Evolutionary conservation across 2,888 invertebrate genomes (phyloP), one percentile per base, ranked within the genome.

Genomic region (Pristionchus japonicus): DNA sequence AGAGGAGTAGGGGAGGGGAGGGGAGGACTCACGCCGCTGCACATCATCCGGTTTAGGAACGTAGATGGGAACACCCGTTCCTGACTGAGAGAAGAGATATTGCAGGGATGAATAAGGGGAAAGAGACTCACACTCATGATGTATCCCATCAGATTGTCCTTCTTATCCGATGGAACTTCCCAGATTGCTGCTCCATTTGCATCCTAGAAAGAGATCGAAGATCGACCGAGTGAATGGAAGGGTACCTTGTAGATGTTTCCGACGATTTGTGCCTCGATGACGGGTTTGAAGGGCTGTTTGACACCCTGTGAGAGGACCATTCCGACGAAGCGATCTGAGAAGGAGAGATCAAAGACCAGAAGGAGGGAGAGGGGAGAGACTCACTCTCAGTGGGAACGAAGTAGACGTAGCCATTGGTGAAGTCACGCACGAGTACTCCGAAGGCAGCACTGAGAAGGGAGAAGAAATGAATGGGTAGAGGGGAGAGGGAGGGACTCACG

Each of bases 311-410:
- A 31, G 70, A 70, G 70, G 13, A 70, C 70, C 34, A 37, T 31
- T 0, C 70, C 70, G 20, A 70, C 70, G 70, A 70, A 70, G 13
- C 70, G 70, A 70, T 70, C 70, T 70, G 70, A 67, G 34, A 7
- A 52, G 23, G 52, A 52, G 23, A 52, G 52, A 52, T 52, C 52
- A 52, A 52, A 52, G 52, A 52, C 23, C 52, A 52, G 52, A 52
- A 52, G 61, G 27, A 13, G 61, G 61, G 64, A 27, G 6, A 57
- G 9, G 57, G 20, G 27, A 17, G 70, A 70, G 20, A 31, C 70
- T 70, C 70, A 70, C 70, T 70, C 70, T 70, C 70, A 37, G 70
- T 70, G 13, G 70, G 70, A 31, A 70, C 70, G 34, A 31, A 70
- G 37, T n/a, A 70, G 70, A 70, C 70, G 70, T 70, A 70, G 13